phyloP scores from a whole-genome alignment of 2,797 vertebrate species.

The Crax fasciolata region DNA sequence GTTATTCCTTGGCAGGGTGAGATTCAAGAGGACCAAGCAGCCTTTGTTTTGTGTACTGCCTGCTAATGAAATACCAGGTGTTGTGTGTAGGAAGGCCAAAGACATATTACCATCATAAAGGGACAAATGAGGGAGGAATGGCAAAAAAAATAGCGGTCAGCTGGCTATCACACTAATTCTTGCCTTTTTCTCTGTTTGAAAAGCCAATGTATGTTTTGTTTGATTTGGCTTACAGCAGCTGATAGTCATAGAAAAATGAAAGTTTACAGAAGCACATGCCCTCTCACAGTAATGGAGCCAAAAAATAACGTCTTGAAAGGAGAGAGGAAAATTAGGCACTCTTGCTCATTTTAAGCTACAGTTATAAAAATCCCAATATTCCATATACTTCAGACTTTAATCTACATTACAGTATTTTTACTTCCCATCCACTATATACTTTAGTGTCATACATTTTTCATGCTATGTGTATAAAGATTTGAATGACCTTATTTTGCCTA shows the following conservation, averaged over 20 bases:
- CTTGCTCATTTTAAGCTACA: background rate
- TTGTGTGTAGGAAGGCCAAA: background rate
- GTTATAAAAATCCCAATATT: background rate
- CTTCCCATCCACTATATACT: background rate
- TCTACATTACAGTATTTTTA: background rate
- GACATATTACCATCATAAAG: background rate
- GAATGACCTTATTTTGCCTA: background rate
- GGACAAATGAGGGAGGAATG: background rate
- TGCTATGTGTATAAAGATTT: background rate
- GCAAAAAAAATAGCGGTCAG: background rate
- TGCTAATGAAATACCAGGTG: background rate
- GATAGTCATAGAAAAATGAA: background rate
- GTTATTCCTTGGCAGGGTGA: background rate
- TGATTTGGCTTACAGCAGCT: background rate
- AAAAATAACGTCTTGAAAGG: background rate
- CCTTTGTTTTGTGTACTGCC: background rate
- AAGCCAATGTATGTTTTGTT: background rate
- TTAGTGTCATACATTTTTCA: background rate
- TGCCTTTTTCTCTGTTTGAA: background rate
- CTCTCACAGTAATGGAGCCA: background rate
- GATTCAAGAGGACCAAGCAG: background rate
- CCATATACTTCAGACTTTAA: background rate
- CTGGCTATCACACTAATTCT: fast-evolving
- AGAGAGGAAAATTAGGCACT: background rate
- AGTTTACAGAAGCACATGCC: background rate